Conservation (phyloP, 1,140 invertebrate species). For the Venturia canescens region DNA sequence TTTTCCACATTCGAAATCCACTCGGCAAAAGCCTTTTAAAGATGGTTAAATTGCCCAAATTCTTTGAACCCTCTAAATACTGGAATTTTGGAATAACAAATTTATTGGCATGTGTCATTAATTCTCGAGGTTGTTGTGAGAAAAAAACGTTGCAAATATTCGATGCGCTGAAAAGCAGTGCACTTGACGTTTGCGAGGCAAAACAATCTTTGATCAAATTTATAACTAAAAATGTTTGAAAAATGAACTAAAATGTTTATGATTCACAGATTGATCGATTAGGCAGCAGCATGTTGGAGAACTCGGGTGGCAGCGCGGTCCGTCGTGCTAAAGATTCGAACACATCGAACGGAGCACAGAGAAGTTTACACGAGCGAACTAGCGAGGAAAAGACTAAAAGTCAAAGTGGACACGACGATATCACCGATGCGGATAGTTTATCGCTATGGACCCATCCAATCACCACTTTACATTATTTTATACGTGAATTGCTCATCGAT, state of each 20-base stretch:
- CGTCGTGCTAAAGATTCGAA: conserved; percentile 68
- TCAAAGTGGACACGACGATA: conserved; percentile 43
- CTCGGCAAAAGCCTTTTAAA: too few species aligned
- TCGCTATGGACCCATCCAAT: conserved; percentile 93
- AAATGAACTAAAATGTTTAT: too few species aligned
- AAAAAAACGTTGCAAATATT: too few species aligned
- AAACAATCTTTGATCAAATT: not conserved
- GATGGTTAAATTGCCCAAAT: too few species aligned
- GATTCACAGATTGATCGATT: conserved; percentile 67
- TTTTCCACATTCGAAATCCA: too few species aligned
- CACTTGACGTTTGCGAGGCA: not conserved
- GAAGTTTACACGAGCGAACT: conserved; percentile 52
- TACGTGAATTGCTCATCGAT: conserved; percentile 84
- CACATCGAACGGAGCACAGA: conserved; percentile 68
- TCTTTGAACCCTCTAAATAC: too few species aligned
- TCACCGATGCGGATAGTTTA: conserved; percentile 80
- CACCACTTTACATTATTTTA: conserved; percentile 89
- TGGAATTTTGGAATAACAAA: too few species aligned
- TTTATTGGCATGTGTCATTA: not conserved
- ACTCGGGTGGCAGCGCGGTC: conserved; percentile 66
- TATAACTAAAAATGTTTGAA: not conserved
- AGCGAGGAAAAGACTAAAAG: conserved; percentile 54
- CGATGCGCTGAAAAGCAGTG: not conserved
- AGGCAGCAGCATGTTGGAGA: conserved; percentile 67
- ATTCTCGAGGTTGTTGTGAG: too few species aligned